These are phyloP conservation scores for Hypanus sabinus DNA, from an alignment of 2,113 vertebrate species.

Conservation along the genomic window DNA sequence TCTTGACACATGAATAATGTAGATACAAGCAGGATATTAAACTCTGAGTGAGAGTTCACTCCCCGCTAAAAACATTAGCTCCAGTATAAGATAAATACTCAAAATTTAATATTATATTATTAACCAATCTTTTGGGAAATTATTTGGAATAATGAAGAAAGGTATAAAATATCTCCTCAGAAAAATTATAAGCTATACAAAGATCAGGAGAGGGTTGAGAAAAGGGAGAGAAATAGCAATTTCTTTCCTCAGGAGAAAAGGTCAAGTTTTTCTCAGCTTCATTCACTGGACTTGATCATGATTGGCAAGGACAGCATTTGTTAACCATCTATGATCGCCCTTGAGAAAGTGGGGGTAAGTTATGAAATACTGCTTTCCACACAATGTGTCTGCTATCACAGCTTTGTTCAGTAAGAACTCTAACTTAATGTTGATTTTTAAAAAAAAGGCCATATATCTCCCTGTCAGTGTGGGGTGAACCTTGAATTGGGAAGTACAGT, in stretches of 20 bases:
- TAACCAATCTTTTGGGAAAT: neutral
- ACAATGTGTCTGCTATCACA: no score
- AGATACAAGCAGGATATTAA: neutral
- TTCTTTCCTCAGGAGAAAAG: neutral
- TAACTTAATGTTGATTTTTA: no score
- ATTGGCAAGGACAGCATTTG: no score
- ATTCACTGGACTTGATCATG: no score
- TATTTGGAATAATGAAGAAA: neutral
- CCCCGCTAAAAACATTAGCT: neutral
- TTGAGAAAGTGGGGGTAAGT: no score
- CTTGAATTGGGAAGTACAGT: no score
- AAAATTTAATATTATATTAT: neutral
- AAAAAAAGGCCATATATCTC: no score
- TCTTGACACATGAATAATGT: neutral
- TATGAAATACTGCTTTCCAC: no score
- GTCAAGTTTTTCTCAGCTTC: no score
- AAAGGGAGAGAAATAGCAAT: neutral
- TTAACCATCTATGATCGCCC: no score
- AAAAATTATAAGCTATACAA: neutral
- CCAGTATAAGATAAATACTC: neutral
- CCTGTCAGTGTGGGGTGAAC: no score
- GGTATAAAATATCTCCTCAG: neutral
- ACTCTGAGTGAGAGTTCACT: neutral
- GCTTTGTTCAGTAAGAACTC: no score
- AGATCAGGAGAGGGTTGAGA: neutral